These are phyloP conservation scores for Cladopsammia gracilis DNA, from an alignment of 64 coral and sea anemone genomes.

Conservation along the genomic window DNA sequence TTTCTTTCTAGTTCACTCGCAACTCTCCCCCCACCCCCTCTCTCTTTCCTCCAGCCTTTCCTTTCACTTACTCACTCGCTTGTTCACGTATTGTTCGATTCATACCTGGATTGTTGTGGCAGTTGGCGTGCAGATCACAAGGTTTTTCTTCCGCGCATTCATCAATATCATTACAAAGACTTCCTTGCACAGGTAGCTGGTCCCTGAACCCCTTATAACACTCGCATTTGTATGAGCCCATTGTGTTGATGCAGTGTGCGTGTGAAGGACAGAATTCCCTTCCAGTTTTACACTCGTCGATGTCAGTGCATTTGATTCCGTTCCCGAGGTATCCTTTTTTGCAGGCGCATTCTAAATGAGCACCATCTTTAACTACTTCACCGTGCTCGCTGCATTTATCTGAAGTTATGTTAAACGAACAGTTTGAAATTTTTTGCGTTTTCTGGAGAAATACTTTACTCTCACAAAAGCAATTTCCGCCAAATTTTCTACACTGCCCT, in stretches of 20 bases:
- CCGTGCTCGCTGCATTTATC: constrained; percentile 40
- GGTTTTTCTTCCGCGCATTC: neutral
- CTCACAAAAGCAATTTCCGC: constrained; percentile 13
- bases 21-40: too few species aligned
- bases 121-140: constrained; percentile 8
- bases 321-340: constrained; percentile 35
- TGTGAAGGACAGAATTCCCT: neutral
- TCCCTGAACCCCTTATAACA: constrained; percentile 28
- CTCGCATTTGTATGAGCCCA: constrained; percentile 24
- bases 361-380: constrained; percentile 21
- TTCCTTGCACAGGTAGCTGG: too few species aligned
- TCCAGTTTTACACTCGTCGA: constrained; percentile 40
- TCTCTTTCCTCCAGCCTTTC: too few species aligned
- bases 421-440: constrained; percentile 2
- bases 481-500: neutral
- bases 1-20: too few species aligned
- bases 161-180: neutral
- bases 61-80: too few species aligned
- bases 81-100: too few species aligned
- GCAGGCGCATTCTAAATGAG: constrained; percentile 41
- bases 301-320: constrained; percentile 40
- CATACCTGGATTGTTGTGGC: constrained; percentile 23
- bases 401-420: constrained; percentile 54
- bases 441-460: neutral
- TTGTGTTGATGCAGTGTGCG: constrained; percentile 33